Conservation (phyloP, 2,797 vertebrate genomes). For the Coracias cyanogaster region DNA sequence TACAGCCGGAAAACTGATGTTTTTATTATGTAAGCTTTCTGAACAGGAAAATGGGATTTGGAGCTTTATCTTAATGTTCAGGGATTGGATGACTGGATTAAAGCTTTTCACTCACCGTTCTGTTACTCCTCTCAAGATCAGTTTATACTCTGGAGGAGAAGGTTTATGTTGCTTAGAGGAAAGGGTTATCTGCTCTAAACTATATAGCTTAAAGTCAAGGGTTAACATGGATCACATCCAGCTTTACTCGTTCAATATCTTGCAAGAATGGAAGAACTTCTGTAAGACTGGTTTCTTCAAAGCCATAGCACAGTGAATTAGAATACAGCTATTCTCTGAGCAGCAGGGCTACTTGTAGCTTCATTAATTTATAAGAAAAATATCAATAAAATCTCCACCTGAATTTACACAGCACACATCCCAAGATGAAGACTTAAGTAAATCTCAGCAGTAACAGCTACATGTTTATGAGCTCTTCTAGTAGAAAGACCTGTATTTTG, state of each 20-base stretch:
- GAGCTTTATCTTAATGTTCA: background rate
- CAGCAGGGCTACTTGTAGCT: background rate
- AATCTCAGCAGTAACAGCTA: background rate
- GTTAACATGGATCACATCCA: background rate
- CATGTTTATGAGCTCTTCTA: background rate
- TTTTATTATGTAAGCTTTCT: background rate
- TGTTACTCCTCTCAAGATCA: background rate
- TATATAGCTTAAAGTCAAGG: background rate
- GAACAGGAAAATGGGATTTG: conserved; percentile 24
- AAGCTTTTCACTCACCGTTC: background rate
- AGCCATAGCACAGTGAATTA: background rate
- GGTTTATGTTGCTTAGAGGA: background rate
- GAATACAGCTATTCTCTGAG: background rate
- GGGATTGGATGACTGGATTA: background rate
- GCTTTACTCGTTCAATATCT: background rate
- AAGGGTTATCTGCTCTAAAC: background rate
- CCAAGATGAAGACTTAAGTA: background rate
- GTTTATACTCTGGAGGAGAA: background rate
- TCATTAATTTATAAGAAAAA: conserved; percentile 38
- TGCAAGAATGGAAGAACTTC: background rate
- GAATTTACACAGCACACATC: background rate
- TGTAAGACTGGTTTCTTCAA: background rate
- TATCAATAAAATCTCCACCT: background rate
- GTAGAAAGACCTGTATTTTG: background rate
- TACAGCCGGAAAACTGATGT: background rate